Conservation (phyloP, 2,113 vertebrate species). For the Poicephalus meyeri region DNA sequence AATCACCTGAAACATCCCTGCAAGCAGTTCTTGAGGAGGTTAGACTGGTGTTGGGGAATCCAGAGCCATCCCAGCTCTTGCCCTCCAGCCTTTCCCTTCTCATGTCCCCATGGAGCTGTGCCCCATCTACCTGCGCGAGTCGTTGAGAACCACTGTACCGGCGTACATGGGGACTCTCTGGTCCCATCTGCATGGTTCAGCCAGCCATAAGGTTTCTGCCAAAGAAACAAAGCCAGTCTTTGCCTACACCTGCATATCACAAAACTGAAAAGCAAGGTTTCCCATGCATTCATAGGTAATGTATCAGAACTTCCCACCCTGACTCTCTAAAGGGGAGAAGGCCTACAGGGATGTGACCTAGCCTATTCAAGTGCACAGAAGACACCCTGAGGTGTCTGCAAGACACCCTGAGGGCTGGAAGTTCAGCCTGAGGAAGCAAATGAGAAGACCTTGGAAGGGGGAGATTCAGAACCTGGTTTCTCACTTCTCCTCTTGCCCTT, state of each 20-base stretch:
- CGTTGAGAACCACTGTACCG: not conserved
- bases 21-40: not conserved
- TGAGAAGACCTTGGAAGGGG: not conserved
- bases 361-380: not conserved
- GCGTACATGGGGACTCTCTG: not conserved
- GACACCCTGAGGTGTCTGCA: not conserved
- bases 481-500: not conserved
- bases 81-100: not conserved
- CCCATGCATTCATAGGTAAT: not conserved
- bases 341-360: not conserved
- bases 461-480: not conserved
- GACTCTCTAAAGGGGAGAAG: not conserved
- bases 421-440: not conserved
- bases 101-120: not conserved
- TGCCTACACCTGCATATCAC: not conserved
- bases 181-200: not conserved
- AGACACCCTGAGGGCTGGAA: rapidly evolving
- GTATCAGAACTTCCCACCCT: not conserved
- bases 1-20: not conserved
- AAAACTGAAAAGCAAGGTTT: not conserved
- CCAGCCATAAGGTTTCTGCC: not conserved
- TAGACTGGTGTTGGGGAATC: not conserved
- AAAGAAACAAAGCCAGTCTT: not conserved
- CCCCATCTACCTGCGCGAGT: no score
- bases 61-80: not conserved